phyloP scores from a whole-genome alignment of 2,113 vertebrate genomes.

The Ochotona princeps region DNA sequence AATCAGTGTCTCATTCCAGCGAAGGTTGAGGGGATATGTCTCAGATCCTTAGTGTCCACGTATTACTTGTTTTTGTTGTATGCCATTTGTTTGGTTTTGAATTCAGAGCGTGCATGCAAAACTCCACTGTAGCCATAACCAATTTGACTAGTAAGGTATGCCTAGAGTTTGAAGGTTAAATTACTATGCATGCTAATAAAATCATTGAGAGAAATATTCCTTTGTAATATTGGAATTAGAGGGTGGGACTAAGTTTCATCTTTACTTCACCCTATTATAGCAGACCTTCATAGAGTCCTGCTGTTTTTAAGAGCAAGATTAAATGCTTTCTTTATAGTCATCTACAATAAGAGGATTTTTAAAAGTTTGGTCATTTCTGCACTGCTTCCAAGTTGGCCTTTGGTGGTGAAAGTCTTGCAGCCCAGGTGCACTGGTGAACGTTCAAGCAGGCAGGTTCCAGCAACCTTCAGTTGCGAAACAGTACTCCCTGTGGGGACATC shows the following conservation, averaged over 20 bases:
- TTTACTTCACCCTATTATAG: not conserved
- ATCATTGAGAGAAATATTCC: not conserved
- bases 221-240: not conserved
- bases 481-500: too few relatives aligned
- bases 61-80: not conserved
- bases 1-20: conserved; percentile 1
- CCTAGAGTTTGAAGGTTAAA: not conserved
- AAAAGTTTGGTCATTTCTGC: not conserved
- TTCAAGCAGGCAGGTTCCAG: not conserved
- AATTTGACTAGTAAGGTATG: not conserved
- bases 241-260: not conserved
- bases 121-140: not conserved
- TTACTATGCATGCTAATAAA: not conserved
- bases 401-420: not conserved
- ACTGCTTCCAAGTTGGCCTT: not conserved
- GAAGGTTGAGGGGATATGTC: not conserved
- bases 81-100: not conserved
- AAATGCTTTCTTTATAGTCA: not conserved
- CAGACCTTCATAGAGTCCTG: not conserved
- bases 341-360: not conserved
- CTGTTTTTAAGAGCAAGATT: not conserved
- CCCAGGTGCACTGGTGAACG: not conserved
- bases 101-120: not conserved
- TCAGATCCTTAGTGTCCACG: not conserved
- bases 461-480: not conserved